Evolutionary conservation across 2,888 invertebrate genomes (phyloP).

Genomic region (Meiosimyza decipiens): DNA sequence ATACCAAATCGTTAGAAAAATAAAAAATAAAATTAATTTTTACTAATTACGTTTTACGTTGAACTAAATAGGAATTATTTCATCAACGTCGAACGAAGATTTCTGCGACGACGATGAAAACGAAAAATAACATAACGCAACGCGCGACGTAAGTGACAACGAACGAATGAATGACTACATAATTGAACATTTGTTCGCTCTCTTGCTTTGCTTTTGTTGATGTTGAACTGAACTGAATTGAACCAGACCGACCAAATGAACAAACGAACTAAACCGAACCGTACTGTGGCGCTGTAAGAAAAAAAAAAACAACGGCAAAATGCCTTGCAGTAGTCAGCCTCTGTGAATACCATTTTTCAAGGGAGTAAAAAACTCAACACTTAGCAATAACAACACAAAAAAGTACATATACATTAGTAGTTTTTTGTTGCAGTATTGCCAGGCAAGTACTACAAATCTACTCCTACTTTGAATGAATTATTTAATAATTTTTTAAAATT

Average conservation of each 20-base stretch:
- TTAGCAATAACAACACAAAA: no score
- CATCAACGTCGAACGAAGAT: background rate
- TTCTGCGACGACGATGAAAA: background rate
- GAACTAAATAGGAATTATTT: no score
- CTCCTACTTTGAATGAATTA: no score
- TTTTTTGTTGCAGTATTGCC: no score
- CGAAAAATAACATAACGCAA: constrained; percentile 11
- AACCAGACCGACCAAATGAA: constrained; percentile 19
- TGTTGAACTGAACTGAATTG: constrained; percentile 36
- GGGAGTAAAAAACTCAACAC: background rate
- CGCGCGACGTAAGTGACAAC: constrained; percentile 4
- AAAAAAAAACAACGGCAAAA: constrained; percentile 12
- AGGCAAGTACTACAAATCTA: no score
- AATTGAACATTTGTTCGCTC: constrained; percentile 19
- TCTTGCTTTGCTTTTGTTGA: constrained; percentile 9
- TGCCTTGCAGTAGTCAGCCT: constrained; percentile 25
- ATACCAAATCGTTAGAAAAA: no score
- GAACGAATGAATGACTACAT: constrained; percentile 21
- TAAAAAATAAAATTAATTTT: no score
- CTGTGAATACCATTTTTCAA: constrained; percentile 3
- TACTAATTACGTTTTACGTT: no score
- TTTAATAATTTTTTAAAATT: no score
- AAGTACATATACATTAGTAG: no score
- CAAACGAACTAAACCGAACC: constrained; percentile 27
- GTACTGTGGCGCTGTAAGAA: constrained; percentile 25